Evolutionary conservation across 2,113 vertebrate genomes (phyloP).

Genomic region (Cynopterus brachyotis): DNA sequence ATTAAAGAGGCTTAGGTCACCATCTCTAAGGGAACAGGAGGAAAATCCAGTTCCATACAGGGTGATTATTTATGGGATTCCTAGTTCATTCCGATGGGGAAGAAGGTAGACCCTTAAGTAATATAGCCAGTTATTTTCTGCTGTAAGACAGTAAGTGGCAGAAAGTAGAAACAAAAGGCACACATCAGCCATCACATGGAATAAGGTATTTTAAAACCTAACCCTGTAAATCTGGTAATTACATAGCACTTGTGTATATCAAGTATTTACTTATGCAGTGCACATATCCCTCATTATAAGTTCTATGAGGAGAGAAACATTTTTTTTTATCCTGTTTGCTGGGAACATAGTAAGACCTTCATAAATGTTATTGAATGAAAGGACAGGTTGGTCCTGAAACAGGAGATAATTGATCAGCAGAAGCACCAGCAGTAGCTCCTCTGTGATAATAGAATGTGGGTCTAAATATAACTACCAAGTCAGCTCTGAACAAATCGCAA

Average conservation of each 20-base stretch:
- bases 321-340: neutral
- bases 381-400: neutral
- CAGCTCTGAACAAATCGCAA: neutral
- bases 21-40: neutral
- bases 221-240: neutral
- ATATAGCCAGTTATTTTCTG: neutral
- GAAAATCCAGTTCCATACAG: neutral
- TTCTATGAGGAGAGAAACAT: neutral
- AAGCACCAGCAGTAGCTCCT: neutral
- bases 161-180: neutral
- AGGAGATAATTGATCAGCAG: neutral
- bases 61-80: neutral
- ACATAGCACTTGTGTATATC: rapidly evolving
- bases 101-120: neutral
- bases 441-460: neutral
- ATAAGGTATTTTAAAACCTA: neutral
- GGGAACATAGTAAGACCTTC: neutral
- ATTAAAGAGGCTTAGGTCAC: neutral
- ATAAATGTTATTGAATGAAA: neutral
- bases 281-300: neutral
- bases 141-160: neutral
- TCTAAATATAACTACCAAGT: neutral
- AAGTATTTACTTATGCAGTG: neutral
- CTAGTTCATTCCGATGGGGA: neutral
- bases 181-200: neutral